Evolutionary conservation across 2,113 vertebrate genomes (phyloP).

Genomic region (Procapra przewalskii): DNA sequence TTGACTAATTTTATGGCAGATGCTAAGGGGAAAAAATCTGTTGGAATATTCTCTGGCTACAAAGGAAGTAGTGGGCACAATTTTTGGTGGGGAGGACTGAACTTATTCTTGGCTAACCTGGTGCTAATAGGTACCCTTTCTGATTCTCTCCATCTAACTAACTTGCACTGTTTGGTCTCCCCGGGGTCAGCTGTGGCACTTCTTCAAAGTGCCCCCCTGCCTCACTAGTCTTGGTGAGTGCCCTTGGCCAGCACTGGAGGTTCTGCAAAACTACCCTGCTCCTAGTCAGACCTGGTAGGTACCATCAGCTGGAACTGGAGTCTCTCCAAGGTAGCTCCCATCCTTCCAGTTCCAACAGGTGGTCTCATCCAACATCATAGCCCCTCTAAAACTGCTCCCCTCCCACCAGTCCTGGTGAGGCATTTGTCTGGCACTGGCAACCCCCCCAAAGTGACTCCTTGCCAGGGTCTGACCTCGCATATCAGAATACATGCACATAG

Average conservation of each 20-base stretch:
- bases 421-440: background rate
- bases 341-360: background rate
- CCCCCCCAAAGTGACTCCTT: background rate
- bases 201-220: background rate
- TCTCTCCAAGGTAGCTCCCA: background rate
- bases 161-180: background rate
- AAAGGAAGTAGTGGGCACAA: background rate
- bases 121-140: background rate
- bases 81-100: background rate
- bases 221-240: background rate
- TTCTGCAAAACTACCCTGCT: background rate
- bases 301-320: background rate
- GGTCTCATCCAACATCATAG: background rate
- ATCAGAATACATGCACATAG: background rate
- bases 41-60: background rate
- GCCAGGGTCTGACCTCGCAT: background rate
- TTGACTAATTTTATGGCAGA: background rate
- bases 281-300: background rate
- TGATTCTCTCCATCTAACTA: background rate
- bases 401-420: background rate
- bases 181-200: background rate
- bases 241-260: background rate
- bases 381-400: background rate
- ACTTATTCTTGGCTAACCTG: background rate
- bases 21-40: background rate